Evolutionary conservation across 2,888 invertebrate species (phyloP), one percentile per base, ranked within the genome.

Genomic region (Ectemnius continuus): DNA sequence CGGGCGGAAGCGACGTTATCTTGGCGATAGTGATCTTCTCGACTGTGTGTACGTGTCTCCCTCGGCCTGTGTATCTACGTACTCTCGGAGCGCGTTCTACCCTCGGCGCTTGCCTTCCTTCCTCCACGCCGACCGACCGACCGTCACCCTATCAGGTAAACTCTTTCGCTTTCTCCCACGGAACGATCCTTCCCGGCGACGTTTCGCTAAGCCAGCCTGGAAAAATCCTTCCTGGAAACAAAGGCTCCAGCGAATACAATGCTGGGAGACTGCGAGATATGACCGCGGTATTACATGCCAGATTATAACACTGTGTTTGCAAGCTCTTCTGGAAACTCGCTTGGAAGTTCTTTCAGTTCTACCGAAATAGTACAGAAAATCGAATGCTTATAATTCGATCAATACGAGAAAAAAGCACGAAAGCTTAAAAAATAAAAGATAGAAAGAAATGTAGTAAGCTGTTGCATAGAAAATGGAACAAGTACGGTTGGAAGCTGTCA

Each of bases 1-100:
- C 70, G 72, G 78, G 76, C 82, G 84, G 85, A 85, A 85, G 75
- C 82, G 78, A 69, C 76, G 64, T 70, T 79, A 77, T 80, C 76
- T 69, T 47, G 26, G 8, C 70, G 72, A 80, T 79, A 70, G 75
- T 59, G 59, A 82, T 81, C 75, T 76, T 18, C 36, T 14, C 14
- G 4, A 11, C 11, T 23, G 23, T 56, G 52, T 16, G 5, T 56
- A 46, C 14, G 45, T 18, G 48, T 16, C 36, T 63, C 48, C 20
- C 52, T 20, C 20, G 2, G 23, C 3, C 20, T 13, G 18, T 61
- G 11, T 45, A 20, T 14, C 18, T 36, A 18, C 8, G 18, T 23
- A 18, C 48, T 62, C 28, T 47, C 14, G 23, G 11, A n/a, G n/a
- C n/a, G 14, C 61, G 20, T 23, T 48, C 23, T 14, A 20, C 16